phyloP scores from a whole-genome alignment of 2,888 invertebrate species.

The Empis livida region DNA sequence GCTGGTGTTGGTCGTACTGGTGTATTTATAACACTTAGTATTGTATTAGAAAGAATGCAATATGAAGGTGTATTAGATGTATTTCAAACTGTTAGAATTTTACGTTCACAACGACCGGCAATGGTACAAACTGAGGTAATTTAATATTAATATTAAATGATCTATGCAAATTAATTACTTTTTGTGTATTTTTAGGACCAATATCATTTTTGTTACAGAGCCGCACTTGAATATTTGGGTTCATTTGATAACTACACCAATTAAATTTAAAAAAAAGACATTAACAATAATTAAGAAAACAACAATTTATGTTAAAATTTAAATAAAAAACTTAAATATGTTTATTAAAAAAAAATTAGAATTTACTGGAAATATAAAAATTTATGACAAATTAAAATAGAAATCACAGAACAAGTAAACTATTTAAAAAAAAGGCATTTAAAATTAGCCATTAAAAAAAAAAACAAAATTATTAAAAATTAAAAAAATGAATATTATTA shows the following conservation, averaged over 20 bases:
- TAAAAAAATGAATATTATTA: background rate
- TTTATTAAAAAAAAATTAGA: background rate
- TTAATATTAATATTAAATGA: background rate
- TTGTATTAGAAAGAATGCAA: constrained; percentile 96
- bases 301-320: too few species aligned
- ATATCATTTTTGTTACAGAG: constrained; percentile 99
- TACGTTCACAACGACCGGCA: constrained; percentile 94
- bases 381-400: background rate
- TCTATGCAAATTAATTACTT: background rate
- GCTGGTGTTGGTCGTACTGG: constrained; percentile 98
- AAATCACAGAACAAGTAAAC: background rate
- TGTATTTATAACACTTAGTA: constrained; percentile 95
- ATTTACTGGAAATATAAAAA: background rate
- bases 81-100: constrained; percentile 96
- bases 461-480: background rate
- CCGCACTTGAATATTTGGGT: constrained; percentile 94
- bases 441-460: background rate
- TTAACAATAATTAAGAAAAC: background rate
- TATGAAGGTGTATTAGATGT: constrained; percentile 98
- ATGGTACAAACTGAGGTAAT: constrained; percentile 98
- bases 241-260: constrained; percentile 95
- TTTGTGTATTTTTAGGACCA: constrained; percentile 63
- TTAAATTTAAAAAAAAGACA: constrained; percentile 41
- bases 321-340: too few species aligned
- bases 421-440: background rate